Evolutionary conservation across 2,113 vertebrate species (phyloP).

Genomic region (Oncorhynchus tshawytscha): DNA sequence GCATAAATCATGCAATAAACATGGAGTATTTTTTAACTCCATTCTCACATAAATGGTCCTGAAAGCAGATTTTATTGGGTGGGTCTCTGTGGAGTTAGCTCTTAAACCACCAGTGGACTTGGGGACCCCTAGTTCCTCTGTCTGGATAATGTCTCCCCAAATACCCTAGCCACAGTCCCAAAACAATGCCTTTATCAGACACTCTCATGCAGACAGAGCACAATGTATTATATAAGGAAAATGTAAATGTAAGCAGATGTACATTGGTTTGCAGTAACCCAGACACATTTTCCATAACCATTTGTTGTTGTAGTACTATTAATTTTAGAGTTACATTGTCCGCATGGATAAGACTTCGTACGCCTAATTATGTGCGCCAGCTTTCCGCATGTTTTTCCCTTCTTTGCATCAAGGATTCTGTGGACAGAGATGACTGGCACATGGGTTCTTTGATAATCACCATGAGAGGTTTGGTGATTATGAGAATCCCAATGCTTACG

Average conservation of each 20-base stretch:
- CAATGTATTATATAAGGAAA: not conserved
- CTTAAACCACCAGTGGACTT: slow-evolving; percentile 48
- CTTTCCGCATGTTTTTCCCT: slow-evolving; percentile 62
- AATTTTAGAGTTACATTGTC: slow-evolving; percentile 66
- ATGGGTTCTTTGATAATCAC: slow-evolving; percentile 71
- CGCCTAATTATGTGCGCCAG: slow-evolving; percentile 65
- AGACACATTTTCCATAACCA: not conserved
- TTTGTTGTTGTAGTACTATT: slow-evolving; percentile 9
- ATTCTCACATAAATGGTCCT: slow-evolving; percentile 37
- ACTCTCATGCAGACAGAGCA: not conserved
- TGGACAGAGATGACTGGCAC: slow-evolving; percentile 66
- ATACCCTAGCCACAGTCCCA: slow-evolving; percentile 26
- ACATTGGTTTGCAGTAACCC: not conserved
- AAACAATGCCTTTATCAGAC: not conserved
- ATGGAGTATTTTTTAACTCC: slow-evolving; percentile 41
- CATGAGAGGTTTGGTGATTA: slow-evolving; percentile 70
- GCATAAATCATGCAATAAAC: slow-evolving; percentile 57
- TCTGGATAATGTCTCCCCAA: slow-evolving; percentile 34
- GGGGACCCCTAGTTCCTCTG: slow-evolving; percentile 22
- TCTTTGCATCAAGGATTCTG: slow-evolving; percentile 63
- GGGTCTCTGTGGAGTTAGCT: slow-evolving; percentile 40
- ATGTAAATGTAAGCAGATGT: not conserved
- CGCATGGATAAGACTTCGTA: slow-evolving; percentile 55
- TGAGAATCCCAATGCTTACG: slow-evolving; percentile 66
- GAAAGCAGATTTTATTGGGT: slow-evolving; percentile 44